Evolutionary conservation across 2,888 invertebrate species (phyloP).

Genomic region (Caradrina kadenii): DNA sequence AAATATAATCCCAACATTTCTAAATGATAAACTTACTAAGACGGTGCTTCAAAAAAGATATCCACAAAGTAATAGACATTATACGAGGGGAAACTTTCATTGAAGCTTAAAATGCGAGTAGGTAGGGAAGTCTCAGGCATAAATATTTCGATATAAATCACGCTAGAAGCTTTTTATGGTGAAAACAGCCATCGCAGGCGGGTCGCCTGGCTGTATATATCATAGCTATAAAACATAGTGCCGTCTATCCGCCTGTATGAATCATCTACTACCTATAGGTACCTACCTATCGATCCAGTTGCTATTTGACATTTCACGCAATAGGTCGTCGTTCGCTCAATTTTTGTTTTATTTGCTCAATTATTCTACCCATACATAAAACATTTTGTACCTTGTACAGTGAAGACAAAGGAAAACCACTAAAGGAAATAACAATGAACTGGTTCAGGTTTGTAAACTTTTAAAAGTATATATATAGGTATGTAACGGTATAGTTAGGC

Average conservation of each 20-base stretch:
- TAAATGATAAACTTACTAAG: no score
- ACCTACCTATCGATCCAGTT: slow-evolving; percentile 63
- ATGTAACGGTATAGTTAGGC: not conserved
- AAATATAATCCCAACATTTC: no score
- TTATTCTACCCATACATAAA: slow-evolving; percentile 32
- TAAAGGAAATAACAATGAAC: slow-evolving; percentile 8
- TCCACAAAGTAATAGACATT: slow-evolving; percentile 7
- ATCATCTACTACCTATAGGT: slow-evolving; percentile 60
- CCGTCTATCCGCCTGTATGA: slow-evolving; percentile 27
- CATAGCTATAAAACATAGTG: slow-evolving; percentile 39
- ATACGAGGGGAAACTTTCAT: slow-evolving; percentile 25
- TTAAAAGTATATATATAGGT: not conserved
- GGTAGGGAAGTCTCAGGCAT: slow-evolving; percentile 29
- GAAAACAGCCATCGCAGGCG: slow-evolving; percentile 27
- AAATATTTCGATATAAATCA: slow-evolving; percentile 50
- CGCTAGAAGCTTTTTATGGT: slow-evolving; percentile 44
- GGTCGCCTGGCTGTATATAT: not conserved
- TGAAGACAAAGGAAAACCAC: slow-evolving; percentile 25
- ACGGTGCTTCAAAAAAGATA: not conserved
- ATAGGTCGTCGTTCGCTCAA: slow-evolving; percentile 57
- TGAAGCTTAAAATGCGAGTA: slow-evolving; percentile 23
- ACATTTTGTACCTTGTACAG: slow-evolving; percentile 1
- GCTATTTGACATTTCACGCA: slow-evolving; percentile 65
- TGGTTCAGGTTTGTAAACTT: slow-evolving; percentile 3
- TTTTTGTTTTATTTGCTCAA: slow-evolving; percentile 22